Evolutionary conservation across 2,113 vertebrate genomes (phyloP).

Genomic region (Setophaga petechia): DNA sequence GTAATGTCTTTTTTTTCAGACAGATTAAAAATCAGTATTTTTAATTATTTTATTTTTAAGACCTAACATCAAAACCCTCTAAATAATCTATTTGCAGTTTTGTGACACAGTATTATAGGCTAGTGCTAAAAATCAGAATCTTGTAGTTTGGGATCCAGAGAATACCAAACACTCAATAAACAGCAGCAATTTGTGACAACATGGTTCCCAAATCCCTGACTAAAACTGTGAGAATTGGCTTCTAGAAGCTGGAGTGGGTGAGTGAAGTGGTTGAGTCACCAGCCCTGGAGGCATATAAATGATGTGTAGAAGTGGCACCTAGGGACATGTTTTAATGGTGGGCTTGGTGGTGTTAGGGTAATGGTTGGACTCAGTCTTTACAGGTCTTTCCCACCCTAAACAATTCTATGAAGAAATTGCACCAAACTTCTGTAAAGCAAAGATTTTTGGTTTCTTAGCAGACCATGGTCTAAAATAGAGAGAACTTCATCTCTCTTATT

Average conservation of each 20-base stretch:
- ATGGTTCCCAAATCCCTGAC: not conserved
- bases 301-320: not conserved
- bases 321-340: not conserved
- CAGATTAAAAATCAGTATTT: not conserved
- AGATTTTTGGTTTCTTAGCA: not conserved
- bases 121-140: not conserved
- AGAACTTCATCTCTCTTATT: not conserved
- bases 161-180: not conserved
- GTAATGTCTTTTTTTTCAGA: not conserved
- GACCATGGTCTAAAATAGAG: not conserved
- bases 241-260: not conserved
- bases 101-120: not conserved
- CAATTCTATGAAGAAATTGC: not conserved
- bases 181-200: not conserved
- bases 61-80: not conserved
- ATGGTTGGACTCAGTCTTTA: not conserved
- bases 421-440: not conserved
- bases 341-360: not conserved
- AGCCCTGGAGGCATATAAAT: not conserved
- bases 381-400: not conserved
- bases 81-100: not conserved
- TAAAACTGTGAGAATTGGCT: not conserved
- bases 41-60: not conserved
- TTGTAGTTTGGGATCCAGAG: not conserved
- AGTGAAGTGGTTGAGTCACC: not conserved